Base-by-base conservation (phyloP, 2,113 vertebrate species). In the Australoheros scitulus region DNA sequence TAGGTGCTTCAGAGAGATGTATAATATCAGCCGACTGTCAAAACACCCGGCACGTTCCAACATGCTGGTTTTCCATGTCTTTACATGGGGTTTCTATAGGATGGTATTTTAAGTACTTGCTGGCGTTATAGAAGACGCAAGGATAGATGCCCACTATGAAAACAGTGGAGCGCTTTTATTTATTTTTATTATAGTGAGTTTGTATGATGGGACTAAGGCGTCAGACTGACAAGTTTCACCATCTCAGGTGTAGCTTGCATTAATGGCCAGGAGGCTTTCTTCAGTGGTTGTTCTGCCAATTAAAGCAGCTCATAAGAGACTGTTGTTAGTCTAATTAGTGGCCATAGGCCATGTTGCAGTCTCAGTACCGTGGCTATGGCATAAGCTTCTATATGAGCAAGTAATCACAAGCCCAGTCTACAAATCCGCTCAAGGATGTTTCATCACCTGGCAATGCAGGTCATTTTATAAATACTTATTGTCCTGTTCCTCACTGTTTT, bases 301-400 rank as follows among this genome's bases (percentile, higher is more conserved):
- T 93, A 90, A 93, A 91, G 79, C 81, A 43, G 81, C 85, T 90
- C 90, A 88, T 93, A 80, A 89, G 87, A 87, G 83, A 82, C 84
- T 80, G 82, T 87, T 87, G 84, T 92, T 85, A 61, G 85, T 89
- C 80, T 93, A 93, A 93, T 93, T 89, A 90, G 85, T 79, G 81
- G 92, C 94, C 86, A 63, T 41, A 38, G 90, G 94, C 86, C 58
- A 79, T 41, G 56, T 76, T 79, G 78, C 63, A 83, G 87, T 82
- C 75, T 86, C 80, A 43, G 78, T 47, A 29, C 72, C 81, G 57
- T 59, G 61, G 77, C 83, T 43, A 77, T 75, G 41, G 84, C 82
- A 58, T 24, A 63, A 80, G 81, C 79, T 77, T 79, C 87, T 87
- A 83, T 79, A 82, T 15, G 83, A 91, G 78, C 92, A 89, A 87